A percentile compares a stretch with the other conserved stretches of the same genome.
Conservation (phyloP, 2,888 invertebrate species). For the Drosophila anomalata region DNA sequence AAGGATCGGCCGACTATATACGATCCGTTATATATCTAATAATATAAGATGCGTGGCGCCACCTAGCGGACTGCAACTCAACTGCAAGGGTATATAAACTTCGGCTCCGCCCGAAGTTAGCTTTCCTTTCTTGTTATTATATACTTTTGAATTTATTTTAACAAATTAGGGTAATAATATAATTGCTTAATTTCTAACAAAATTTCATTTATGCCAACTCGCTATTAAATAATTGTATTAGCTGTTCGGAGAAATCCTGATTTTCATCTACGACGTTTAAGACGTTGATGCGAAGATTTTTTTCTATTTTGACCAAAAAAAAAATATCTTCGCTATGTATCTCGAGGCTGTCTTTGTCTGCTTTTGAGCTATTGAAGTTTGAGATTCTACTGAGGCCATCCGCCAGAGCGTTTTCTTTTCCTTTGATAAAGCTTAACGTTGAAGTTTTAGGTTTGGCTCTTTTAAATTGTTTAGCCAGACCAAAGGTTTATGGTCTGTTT, state of each 20-base stretch:
- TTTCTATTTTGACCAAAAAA: no score
- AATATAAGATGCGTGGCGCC: no score
- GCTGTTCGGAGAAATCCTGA: conserved; percentile 3
- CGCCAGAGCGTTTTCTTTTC: background rate
- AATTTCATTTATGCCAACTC: background rate
- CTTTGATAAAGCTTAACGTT: background rate
- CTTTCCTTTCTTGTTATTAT: background rate
- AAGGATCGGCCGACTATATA: no score
- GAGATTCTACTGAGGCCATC: conserved; percentile 3
- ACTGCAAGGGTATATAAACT: no score
- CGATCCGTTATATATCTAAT: no score
- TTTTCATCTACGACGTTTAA: background rate
- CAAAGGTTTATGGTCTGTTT: conserved; percentile 5
- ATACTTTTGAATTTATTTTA: conserved; percentile 18
- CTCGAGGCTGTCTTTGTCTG: background rate
- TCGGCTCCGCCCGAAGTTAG: no score
- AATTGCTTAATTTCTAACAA: background rate
- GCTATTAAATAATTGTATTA: background rate
- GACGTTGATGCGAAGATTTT: no score
- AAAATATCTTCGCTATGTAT: conserved; percentile 2
- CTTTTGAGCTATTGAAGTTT: background rate
- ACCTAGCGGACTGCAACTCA: no score
- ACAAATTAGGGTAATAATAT: conserved; percentile 11
- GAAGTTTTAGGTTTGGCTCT: no score
- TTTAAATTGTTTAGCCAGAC: background rate